phyloP scores from a whole-genome alignment of 1,140 invertebrate species.

The Hylaeus anthracinus region DNA sequence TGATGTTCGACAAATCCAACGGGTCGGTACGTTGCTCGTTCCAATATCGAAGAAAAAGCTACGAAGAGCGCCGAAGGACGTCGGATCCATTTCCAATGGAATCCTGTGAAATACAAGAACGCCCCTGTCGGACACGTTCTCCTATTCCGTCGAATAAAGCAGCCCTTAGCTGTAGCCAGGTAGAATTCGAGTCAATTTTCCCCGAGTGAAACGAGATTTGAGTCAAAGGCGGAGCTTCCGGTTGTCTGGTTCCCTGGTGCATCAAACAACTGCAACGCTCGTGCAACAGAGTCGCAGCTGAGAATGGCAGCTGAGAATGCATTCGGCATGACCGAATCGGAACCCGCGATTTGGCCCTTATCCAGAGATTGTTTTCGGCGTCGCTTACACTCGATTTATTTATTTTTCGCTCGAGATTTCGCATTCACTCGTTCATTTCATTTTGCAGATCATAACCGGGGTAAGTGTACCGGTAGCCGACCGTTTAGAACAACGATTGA shows the following conservation, averaged over 20 bases:
- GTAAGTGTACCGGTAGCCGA: no score
- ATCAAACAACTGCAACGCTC: slow-evolving; percentile 12
- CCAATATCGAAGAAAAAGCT: slow-evolving; percentile 11
- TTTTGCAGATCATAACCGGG: background rate
- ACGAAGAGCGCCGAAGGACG: background rate
- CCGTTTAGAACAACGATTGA: no score
- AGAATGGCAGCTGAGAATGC: slow-evolving; percentile 29
- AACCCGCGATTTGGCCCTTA: slow-evolving; percentile 16
- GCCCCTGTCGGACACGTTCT: background rate
- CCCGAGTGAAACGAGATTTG: slow-evolving; percentile 36
- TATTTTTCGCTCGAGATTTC: background rate
- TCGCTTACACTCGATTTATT: background rate
- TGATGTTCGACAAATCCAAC: background rate
- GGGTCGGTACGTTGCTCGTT: background rate
- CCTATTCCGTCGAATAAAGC: slow-evolving; percentile 4
- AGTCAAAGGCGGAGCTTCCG: slow-evolving; percentile 44
- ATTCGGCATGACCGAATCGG: slow-evolving; percentile 24
- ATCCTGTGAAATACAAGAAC: slow-evolving; percentile 20
- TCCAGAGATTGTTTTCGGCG: background rate
- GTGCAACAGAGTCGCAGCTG: slow-evolving; percentile 1
- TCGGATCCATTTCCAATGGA: slow-evolving; percentile 2
- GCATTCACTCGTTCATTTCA: background rate
- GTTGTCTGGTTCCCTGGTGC: background rate
- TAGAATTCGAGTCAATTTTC: slow-evolving; percentile 38
- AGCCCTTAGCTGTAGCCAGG: background rate